Percentiles rank a stretch among this genome's conserved stretches.
These are phyloP conservation scores for Acanthiza pusilla DNA, from an alignment of 2,797 vertebrate genomes.

Conservation along the genomic window DNA sequence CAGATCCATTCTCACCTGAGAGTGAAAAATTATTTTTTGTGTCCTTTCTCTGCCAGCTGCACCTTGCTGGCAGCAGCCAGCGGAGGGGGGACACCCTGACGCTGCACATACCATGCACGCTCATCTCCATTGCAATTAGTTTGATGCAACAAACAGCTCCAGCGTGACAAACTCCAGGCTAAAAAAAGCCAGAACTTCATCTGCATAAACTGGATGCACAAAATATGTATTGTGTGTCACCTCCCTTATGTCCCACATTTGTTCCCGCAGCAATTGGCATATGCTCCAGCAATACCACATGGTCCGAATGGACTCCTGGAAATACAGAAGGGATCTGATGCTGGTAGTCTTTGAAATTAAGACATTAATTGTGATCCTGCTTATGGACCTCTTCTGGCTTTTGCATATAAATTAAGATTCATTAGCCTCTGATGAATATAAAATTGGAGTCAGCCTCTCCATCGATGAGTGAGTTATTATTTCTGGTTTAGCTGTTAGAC, in stretches of 20 bases:
- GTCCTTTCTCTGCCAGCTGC: neutral
- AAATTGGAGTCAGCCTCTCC: neutral
- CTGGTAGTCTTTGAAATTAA: neutral
- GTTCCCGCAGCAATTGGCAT: constrained; percentile 13
- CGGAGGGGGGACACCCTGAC: neutral
- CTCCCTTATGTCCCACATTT: constrained; percentile 21
- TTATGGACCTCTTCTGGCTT: neutral
- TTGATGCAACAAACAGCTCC: neutral
- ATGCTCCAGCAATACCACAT: neutral
- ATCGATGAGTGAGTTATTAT: neutral
- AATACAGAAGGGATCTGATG: neutral
- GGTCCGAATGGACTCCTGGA: neutral
- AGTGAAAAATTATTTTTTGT: neutral
- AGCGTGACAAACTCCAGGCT: neutral
- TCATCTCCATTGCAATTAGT: neutral
- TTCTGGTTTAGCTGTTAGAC: neutral
- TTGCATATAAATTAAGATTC: neutral
- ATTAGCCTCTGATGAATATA: neutral
- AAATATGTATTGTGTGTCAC: neutral
- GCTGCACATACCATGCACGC: accelerated
- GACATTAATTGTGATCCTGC: neutral
- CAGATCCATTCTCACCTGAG: neutral
- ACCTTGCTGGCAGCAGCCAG: neutral
- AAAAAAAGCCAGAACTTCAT: constrained; percentile 21
- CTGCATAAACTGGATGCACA: neutral